Base-by-base conservation (phyloP, 2,888 invertebrate genomes). In the Mantis religiosa region DNA sequence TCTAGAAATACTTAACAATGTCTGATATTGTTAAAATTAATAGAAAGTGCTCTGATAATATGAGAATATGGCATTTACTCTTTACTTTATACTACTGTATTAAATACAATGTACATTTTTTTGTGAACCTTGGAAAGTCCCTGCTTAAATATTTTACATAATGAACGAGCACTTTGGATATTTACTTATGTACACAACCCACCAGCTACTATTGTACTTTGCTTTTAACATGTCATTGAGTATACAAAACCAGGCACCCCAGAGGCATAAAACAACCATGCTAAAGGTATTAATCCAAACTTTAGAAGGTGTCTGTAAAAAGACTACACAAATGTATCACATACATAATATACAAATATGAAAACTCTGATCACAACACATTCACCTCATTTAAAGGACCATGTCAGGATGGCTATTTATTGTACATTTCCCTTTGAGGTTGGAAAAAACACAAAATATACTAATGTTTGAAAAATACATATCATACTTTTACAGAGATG, bases 241-340 rank as follows among this genome's bases (percentile, higher is more conserved):
- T 27, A 85, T 85, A 85, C 27, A 47, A 85, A 47, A 47, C 54
- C 85, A 85, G 85, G 85, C 85, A 85, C 85, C 27, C 85, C 85
- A 85, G 20, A 47, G 85, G 15, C n/a, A 15, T 85, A n/a, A 85
- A 71, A 71, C 54, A 71, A 71, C 25, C 54, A 71, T 71, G 54
- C 54, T 71, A 71, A 71, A 71, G 54, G 25, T 71, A 71, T 71
- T 71, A 71, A 71, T 71, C 54, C 54, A 71, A 71, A 71, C 54
- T 71, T 71, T 71, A 71, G 54, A 54, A 54, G 54, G 54, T 71
- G 54, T 71, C 54, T 71, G 54, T 71, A 71, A 71, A 71, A 71
- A 71, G 54, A 71, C 54, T 71, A 71, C 54, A 71, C 54, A 71
- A 71, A 71, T 71, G 20, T 71, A 71, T 71, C 54, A 71, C 54